These are phyloP conservation scores for Bovichtus variegatus DNA, from an alignment of 2,797 vertebrate species.

Conservation along the genomic window DNA sequence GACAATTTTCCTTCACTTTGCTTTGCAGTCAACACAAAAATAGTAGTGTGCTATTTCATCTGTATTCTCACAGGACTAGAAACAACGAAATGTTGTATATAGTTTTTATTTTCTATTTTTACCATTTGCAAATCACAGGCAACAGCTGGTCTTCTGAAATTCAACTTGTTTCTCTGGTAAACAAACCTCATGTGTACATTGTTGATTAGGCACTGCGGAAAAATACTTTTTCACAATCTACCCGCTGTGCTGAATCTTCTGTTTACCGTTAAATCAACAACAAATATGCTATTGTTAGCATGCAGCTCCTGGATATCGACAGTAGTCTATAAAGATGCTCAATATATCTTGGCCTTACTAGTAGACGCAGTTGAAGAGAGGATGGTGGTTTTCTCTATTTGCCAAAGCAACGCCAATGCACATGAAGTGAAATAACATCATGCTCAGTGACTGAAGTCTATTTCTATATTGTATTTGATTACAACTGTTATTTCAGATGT, in stretches of 20 bases:
- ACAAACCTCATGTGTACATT: slow-evolving; percentile 16
- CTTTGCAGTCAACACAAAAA: not conserved
- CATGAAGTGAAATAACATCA: slow-evolving; percentile 1
- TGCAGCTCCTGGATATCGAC: not conserved
- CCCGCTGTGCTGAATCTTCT: slow-evolving; percentile 18
- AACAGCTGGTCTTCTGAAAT: slow-evolving; percentile 11
- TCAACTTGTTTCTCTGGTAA: not conserved
- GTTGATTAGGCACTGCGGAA: slow-evolving; percentile 15
- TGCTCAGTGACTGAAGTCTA: not conserved
- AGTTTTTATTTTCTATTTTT: slow-evolving; percentile 5
- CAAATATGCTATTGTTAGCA: slow-evolving; percentile 8
- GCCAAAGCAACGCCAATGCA: not conserved
- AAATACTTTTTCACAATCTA: not conserved
- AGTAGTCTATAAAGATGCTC: slow-evolving; percentile 1
- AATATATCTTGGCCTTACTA: not conserved
- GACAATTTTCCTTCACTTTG: slow-evolving; percentile 7
- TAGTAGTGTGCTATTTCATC: not conserved
- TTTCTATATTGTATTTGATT: not conserved
- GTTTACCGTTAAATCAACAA: slow-evolving; percentile 20
- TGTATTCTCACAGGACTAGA: slow-evolving; percentile 19
- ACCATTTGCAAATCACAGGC: slow-evolving; percentile 20
- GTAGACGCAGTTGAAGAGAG: not conserved
- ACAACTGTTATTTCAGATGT: not conserved
- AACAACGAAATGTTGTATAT: slow-evolving; percentile 6
- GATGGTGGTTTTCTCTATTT: not conserved